Base-by-base conservation (phyloP, 2,113 vertebrate genomes). In the Pollachius pollachius region DNA sequence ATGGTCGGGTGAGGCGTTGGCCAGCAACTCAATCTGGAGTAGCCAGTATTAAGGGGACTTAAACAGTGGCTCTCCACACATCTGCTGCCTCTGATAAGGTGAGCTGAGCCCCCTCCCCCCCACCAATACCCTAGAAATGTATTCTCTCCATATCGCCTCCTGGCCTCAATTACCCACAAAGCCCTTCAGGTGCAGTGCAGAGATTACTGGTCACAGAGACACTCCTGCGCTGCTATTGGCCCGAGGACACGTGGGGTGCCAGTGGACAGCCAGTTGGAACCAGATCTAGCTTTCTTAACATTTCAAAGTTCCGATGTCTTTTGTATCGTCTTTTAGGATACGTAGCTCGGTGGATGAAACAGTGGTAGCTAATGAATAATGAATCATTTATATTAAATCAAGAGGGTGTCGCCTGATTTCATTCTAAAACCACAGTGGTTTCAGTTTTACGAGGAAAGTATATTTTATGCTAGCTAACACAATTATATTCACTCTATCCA, bases 81-180 rank as follows among this genome's bases (percentile, higher is more conserved):
- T 85, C 85, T 85, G 85, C 68, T 75, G 71, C 64, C 58, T 65
- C 76, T 71, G 88, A 87, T 84, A 87, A 84, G 80, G 41, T 73
- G 67, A 83, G 81, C 75, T 62, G 84, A 79, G 57, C 64, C 70
- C 7, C 65, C 27, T 54, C 12, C 41, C 41, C 41, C 41, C 41
- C 41, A 13, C 41, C 41, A 48, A 48, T 48, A 17, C 16, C 54
- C 67, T 17, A 70, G 71, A 75, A 27, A 78, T 75, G 57, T 73
- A 61, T 68, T 75, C 73, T 62, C 58, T 64, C 63, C 8, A 0
- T 67, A 77, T 68, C 62, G 54, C 59, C 56, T 67, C 64, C 72
- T 68, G 75, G 78, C 74, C 78, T 83, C 81, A 82, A 83, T 86
- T 86, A 84, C 71, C 83, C 77, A 85, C 73, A 84, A 84, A 75